These are phyloP conservation scores for Ceramica pisi DNA, from an alignment of 2,888 invertebrate genomes.

Conservation along the genomic window DNA sequence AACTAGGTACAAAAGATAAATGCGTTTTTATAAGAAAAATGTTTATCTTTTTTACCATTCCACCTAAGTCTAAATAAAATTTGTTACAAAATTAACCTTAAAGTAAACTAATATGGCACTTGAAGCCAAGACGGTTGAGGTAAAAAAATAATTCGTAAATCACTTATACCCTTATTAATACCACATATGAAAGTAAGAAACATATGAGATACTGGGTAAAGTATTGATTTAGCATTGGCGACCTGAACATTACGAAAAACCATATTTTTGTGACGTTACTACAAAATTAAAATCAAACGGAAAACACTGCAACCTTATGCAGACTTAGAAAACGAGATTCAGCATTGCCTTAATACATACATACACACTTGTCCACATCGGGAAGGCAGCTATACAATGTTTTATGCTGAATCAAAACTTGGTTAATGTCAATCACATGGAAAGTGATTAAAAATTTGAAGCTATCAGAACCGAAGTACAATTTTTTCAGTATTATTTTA, in stretches of 20 bases:
- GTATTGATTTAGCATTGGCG: slow-evolving; percentile 8
- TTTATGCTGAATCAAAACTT: slow-evolving; percentile 43
- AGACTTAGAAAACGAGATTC: slow-evolving; percentile 46
- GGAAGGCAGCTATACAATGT: slow-evolving; percentile 44
- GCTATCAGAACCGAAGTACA: slow-evolving; percentile 50
- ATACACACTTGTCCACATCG: slow-evolving; percentile 36
- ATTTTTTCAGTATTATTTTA: slow-evolving; percentile 35
- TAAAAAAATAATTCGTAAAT: slow-evolving; percentile 53
- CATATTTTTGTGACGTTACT: slow-evolving; percentile 1
- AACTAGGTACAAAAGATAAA: slow-evolving; percentile 40
- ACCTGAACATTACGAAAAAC: slow-evolving; percentile 5
- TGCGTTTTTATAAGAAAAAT: slow-evolving; percentile 39
- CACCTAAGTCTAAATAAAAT: slow-evolving; percentile 60
- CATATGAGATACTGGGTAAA: slow-evolving; percentile 11
- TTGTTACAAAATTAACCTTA: slow-evolving; percentile 59
- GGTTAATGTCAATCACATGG: slow-evolving; percentile 51
- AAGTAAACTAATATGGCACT: slow-evolving; percentile 67
- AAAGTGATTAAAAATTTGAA: slow-evolving; percentile 42
- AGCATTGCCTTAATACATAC: slow-evolving; percentile 40
- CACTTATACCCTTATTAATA: slow-evolving; percentile 40
- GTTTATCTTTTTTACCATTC: slow-evolving; percentile 26
- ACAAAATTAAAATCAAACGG: neutral
- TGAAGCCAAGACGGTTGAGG: slow-evolving; percentile 56
- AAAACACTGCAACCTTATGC: slow-evolving; percentile 19
- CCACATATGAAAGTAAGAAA: slow-evolving; percentile 37